Percentiles rank a stretch among this genome's conserved stretches.
phyloP scores from a whole-genome alignment of 2,113 vertebrate species.

The Rhea americana region DNA sequence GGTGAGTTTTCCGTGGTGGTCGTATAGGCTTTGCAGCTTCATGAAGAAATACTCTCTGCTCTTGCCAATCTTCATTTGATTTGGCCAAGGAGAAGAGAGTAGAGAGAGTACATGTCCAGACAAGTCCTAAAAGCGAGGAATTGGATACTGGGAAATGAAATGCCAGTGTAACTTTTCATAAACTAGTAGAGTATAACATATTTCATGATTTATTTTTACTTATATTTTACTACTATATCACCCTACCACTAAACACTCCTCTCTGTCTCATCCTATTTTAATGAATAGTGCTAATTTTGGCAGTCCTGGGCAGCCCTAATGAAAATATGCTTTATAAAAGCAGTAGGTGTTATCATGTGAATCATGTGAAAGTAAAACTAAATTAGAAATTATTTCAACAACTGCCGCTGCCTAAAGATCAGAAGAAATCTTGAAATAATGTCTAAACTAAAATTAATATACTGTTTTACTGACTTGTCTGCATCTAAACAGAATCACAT shows the following conservation, averaged over 20 bases:
- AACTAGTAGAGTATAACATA: neutral
- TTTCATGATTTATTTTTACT: neutral
- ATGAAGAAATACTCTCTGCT: neutral
- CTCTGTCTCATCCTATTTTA: constrained; percentile 50
- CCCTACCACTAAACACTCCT: neutral
- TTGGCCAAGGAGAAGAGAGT: neutral
- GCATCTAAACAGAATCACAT: neutral
- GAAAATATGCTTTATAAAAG: neutral
- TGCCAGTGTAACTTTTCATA: neutral
- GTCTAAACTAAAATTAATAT: constrained; percentile 62
- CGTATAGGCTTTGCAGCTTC: neutral
- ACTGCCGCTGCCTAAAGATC: constrained; percentile 23
- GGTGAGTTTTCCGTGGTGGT: neutral
- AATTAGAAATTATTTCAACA: neutral
- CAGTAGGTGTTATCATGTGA: neutral
- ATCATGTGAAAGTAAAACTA: neutral
- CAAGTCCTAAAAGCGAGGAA: neutral
- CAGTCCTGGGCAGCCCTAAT: neutral
- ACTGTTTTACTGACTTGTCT: neutral
- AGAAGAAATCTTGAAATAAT: constrained; percentile 37
- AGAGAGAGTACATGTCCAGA: neutral
- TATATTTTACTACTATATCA: neutral
- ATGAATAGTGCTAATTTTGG: constrained; percentile 61
- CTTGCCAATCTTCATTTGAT: neutral
- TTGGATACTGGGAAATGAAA: neutral